These are phyloP conservation scores for Saccostrea glomerata DNA, from an alignment of 1,140 invertebrate genomes.

Conservation along the genomic window DNA sequence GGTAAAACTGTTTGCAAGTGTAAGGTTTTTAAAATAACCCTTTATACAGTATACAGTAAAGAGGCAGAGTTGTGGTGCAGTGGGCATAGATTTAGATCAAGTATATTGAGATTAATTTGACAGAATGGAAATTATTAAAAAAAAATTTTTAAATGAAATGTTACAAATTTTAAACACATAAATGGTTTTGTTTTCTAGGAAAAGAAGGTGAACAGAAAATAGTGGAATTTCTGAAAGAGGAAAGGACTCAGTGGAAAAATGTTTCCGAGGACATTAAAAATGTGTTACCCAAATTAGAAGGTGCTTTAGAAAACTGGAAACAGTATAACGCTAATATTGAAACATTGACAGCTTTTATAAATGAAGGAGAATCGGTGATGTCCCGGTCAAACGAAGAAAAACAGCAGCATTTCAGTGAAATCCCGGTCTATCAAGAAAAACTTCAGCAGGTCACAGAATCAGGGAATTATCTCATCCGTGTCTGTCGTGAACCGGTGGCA, in stretches of 20 bases:
- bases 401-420: slow-evolving; percentile 90
- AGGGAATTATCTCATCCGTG: slow-evolving; percentile 92
- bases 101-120: too few relatives aligned
- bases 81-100: too few relatives aligned
- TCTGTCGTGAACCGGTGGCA: slow-evolving; percentile 89
- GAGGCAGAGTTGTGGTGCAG: too few relatives aligned
- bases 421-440: slow-evolving; percentile 93
- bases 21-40: too few relatives aligned
- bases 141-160: too few relatives aligned
- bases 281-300: slow-evolving; percentile 91
- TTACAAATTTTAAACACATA: background rate
- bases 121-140: too few relatives aligned
- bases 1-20: too few relatives aligned
- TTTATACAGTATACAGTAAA: too few relatives aligned
- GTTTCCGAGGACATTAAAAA: slow-evolving; percentile 93
- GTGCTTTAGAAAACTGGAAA: slow-evolving; percentile 92
- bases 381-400: slow-evolving; percentile 87
- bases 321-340: slow-evolving; percentile 87
- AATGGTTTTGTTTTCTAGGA: slow-evolving; percentile 79
- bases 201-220: slow-evolving; percentile 87
- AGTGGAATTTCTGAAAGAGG: slow-evolving; percentile 91
- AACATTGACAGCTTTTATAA: slow-evolving; percentile 89
- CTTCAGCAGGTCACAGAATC: slow-evolving; percentile 90
- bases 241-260: slow-evolving; percentile 92
- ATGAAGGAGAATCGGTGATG: slow-evolving; percentile 86